phyloP scores from a whole-genome alignment of 2,113 vertebrate genomes.

The Calonectris borealis region DNA sequence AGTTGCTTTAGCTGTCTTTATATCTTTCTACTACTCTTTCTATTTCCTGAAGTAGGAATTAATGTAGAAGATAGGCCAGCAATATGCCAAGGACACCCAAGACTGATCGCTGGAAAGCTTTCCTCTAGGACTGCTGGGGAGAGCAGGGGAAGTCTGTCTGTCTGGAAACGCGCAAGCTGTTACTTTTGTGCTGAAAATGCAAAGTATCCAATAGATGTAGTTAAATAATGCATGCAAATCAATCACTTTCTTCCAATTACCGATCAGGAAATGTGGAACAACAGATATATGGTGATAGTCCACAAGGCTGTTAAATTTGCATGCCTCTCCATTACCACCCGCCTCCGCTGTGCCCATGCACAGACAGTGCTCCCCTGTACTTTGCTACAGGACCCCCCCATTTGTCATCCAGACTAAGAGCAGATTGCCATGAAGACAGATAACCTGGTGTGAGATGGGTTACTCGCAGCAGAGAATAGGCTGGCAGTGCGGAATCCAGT shows the following conservation, averaged over 20 bases:
- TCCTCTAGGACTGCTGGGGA: fast-evolving
- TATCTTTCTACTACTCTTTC: background rate
- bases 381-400: background rate
- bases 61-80: background rate
- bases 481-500: background rate
- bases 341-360: fast-evolving
- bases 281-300: fast-evolving
- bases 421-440: background rate
- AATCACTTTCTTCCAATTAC: background rate
- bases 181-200: background rate
- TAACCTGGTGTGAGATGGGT: fast-evolving
- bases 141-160: background rate
- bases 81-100: fast-evolving
- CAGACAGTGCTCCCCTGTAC: too few species aligned
- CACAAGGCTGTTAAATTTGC: fast-evolving
- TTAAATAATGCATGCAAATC: background rate
- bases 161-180: fast-evolving
- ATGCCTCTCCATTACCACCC: background rate
- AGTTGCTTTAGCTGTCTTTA: background rate
- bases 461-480: fast-evolving
- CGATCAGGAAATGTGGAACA: background rate
- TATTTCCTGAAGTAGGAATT: background rate
- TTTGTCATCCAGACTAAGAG: fast-evolving
- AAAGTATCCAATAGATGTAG: too few species aligned
- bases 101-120: background rate